Evolutionary conservation across 2,888 invertebrate species (phyloP), one percentile per base, ranked within the genome.

Genomic region (Phanerotoma sp.): DNA sequence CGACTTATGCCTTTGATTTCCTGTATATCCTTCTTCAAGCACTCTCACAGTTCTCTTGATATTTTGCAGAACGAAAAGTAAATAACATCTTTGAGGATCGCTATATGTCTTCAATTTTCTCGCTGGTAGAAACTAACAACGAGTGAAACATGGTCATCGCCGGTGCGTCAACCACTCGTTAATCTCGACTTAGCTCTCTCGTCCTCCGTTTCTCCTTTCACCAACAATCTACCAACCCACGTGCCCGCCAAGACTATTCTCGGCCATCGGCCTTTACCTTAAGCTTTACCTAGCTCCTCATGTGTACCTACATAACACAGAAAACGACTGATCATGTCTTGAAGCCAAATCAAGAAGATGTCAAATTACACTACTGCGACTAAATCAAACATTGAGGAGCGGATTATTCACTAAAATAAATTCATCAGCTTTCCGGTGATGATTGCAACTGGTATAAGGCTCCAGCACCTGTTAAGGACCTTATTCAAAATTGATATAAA

Each of bases 221-320:
- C 50, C 41, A 50, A 4, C 20, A 18, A 38, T 30, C 40, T 25
- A 53, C 25, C 45, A 33, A 35, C 57, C 54, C 57, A 57, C 57
- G 57, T 57, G 54, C 48, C 54, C 47, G 33, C 51, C 38, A 54
- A 51, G 57, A 57, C 46, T 54, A 57, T 57, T 52, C 40, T 46
- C 57, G 57, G 57, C 51, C 57, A 57, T 54, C 57, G 57, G 57
- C 57, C 54, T 57, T 51, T 54, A 54, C 57, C 51, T 54, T 50
- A 40, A 50, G 42, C 51, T 42, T 51, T 21, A 51, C 51, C 33
- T 45, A 22, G 42, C 47, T 33, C 37, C 44, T 25, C 42, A 28
- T 53, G 21, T 50, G 32, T 41, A 52, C 28, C 40, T 32, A 28
- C 18, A 20, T 45, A 38, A 44, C 51, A 54, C 20, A 18, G n/a